A percentile compares a stretch with the other conserved stretches of the same genome.
Evolutionary conservation across 2,797 vertebrate species (phyloP).

Genomic region (Hoplostethus mediterraneus): DNA sequence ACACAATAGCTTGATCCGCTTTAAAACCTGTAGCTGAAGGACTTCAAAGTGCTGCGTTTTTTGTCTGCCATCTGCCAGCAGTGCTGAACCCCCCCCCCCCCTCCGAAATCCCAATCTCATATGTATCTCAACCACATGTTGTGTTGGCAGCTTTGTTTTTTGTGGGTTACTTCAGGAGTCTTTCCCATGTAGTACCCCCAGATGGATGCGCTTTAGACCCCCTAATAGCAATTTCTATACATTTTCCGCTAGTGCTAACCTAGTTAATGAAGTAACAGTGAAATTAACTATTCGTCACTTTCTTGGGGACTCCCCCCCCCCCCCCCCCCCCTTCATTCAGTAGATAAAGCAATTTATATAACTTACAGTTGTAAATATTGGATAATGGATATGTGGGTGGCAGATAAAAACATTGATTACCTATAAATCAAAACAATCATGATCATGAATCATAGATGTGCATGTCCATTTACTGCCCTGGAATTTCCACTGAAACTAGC

Average conservation of each 20-base stretch:
- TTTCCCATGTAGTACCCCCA: neutral
- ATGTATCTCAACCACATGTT: conserved; percentile 30
- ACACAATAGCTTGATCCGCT: conserved; percentile 70
- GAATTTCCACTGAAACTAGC: conserved; percentile 78
- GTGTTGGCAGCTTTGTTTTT: conserved; percentile 35
- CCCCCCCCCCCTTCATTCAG: neutral
- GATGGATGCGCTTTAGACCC: too few relatives aligned
- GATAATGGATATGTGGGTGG: neutral
- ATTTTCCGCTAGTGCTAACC: neutral
- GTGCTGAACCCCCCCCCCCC: conserved; percentile 11
- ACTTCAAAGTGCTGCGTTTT: conserved; percentile 63
- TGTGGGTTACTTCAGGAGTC: neutral
- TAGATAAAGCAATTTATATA: neutral
- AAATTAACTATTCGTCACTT: too few relatives aligned
- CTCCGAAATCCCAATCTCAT: conserved; percentile 20
- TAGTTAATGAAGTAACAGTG: conserved; percentile 5
- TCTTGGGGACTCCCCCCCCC: too few relatives aligned
- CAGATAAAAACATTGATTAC: neutral
- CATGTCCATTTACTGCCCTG: conserved; percentile 40
- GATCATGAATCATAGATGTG: neutral
- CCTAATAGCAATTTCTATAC: neutral
- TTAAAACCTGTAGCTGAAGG: conserved; percentile 72
- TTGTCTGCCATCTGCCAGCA: conserved; percentile 74
- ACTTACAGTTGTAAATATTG: neutral
- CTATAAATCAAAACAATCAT: neutral